These are phyloP conservation scores for Psephotus haematonotus DNA, from an alignment of 2,113 vertebrate species.

Conservation along the genomic window DNA sequence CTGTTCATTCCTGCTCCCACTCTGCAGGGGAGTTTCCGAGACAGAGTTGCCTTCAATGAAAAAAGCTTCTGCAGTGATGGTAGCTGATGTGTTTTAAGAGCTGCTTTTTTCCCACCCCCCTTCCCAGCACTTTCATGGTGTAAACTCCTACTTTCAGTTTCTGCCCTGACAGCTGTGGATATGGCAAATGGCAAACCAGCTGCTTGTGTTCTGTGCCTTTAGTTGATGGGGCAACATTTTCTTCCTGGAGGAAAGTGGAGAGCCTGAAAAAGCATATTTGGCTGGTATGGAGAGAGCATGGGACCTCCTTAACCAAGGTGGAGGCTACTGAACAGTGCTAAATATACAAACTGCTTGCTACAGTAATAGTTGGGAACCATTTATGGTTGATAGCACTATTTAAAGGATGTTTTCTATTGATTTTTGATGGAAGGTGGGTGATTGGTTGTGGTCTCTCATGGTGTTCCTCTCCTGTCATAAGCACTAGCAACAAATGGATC, in stretches of 20 bases:
- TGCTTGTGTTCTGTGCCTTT: background rate
- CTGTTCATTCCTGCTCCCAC: background rate
- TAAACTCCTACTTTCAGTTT: background rate
- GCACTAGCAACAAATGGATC: background rate
- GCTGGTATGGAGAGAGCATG: background rate
- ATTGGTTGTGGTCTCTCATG: background rate
- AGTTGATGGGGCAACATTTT: background rate
- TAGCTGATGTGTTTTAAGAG: background rate
- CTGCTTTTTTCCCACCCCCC: background rate
- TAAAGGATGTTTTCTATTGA: background rate
- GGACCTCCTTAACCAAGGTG: background rate
- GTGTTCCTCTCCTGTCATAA: background rate
- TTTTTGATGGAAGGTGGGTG: conserved; percentile 14
- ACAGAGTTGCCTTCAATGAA: background rate
- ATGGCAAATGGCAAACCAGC: background rate
- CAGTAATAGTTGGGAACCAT: background rate
- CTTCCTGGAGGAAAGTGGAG: background rate
- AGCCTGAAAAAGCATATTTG: background rate
- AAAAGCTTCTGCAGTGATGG: background rate
- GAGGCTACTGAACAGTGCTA: background rate
- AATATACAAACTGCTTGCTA: background rate
- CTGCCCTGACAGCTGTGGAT: background rate
- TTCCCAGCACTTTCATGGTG: background rate
- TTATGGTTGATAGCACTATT: background rate
- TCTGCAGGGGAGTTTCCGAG: background rate